Evolutionary conservation across 1,140 invertebrate genomes (phyloP), one percentile per base, ranked within the genome.

Genomic region (Protaetia brevitarsis): DNA sequence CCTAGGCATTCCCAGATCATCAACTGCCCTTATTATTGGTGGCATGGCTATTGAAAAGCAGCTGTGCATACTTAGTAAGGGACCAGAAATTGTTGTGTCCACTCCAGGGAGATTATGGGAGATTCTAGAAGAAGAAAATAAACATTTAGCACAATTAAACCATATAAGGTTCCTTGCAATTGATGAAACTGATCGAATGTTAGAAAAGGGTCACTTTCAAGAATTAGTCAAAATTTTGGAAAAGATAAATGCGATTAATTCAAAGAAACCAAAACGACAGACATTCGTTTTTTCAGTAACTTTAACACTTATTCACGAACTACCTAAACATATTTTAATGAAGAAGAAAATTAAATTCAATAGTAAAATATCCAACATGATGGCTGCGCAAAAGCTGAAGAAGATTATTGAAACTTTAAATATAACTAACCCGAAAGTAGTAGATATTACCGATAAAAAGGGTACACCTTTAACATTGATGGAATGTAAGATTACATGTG

Each of bases 141-240:
- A 82, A 16, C 91, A 94, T 82, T 80, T 95, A 10, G 85, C 81
- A 63, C 87, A 90, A 76, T 34, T n/a, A 34, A 7, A 7, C 31
- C 31, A 51, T 70, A 77, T 80, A 64, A 89, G 88, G 68, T 95
- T 88, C 78, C 80, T 99, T 64, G 96, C 94, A 0, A 93, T 99
- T 66, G 98, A 99, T 80, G 98, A 99, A 85, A 97, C 97, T 0
- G 98, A 99, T 80, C 84, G 97, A 71, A 99, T 99, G 96, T 82
- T 98, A 13, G 97, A 99, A 76, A 91, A 89, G 70, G 94, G 94
- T 13, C 97, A 99, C 80, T 99, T 99, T 82, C 86, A 94, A 73
- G 97, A 99, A 79, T 77, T 99, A 1, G 84, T 91, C 29, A 84
- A 88, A 29, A 80, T 99, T 10, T 76, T 99, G 0, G 89, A 93